Base-by-base conservation (phyloP, 2,113 vertebrate species). In the Atrichornis clamosus region DNA sequence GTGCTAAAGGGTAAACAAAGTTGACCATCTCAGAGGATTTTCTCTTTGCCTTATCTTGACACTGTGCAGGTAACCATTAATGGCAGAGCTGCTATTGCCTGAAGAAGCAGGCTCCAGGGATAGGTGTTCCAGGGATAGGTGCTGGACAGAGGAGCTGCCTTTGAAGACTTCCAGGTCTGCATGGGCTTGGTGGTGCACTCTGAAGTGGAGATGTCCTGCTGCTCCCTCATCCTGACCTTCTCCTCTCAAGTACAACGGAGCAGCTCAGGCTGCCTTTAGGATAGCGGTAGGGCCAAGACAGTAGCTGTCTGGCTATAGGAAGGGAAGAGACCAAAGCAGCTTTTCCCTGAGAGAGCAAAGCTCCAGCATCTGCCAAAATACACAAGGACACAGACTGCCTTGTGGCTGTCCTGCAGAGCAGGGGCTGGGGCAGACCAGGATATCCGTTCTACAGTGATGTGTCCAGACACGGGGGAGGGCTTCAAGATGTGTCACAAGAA, bases 331-430 rank as follows among this genome's bases (percentile, higher is more conserved):
- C 63, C n/a, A 46, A 58, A 88, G 76, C 23, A 74, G 44, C 41
- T 72, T 87, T 72, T 41, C 59, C 53, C 78, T 52, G 78, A 68
- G 77, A 92, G 42, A 67, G 23, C 72, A 76, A 82, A 86, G 53
- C 59, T 83, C 73, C 23, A 53, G 59, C 39, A 39, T 55, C 69
- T 92, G 95, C 95, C 92, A 92, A 92, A 94, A 67, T 35, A 94
- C 88, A 89, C 95, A 86, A 69, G 72, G 94, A 82, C 87, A 62
- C 78, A 75, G 85, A 6, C 46, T 1, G 72, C 79, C 67, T 22
- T 30, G 59, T 20, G 50, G 18, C 46, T 35, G 92, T 74, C 88
- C 94, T 74, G 88, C 85, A 73, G 92, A 92, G 55, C 67, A 33
- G 78, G 64, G 82, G 10, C 83, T 32, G 69, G 80, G 88, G 92